phyloP scores from a whole-genome alignment of 2,888 invertebrate genomes.

The Epirrhoe alternata region DNA sequence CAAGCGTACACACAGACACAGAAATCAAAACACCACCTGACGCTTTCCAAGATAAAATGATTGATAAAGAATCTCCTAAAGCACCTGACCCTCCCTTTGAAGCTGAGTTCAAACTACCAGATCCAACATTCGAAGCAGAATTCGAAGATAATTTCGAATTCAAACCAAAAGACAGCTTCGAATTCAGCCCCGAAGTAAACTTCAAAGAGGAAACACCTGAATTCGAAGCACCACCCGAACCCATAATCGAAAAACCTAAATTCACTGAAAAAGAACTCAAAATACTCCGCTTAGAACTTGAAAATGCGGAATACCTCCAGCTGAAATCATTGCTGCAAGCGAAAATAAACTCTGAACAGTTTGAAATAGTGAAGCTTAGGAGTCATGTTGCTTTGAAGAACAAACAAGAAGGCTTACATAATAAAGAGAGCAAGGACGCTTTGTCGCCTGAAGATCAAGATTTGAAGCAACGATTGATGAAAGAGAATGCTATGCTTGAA shows the following conservation, averaged over 20 bases:
- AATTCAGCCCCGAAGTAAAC: slow-evolving; percentile 53
- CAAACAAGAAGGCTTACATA: slow-evolving; percentile 69
- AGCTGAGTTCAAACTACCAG: slow-evolving; percentile 48
- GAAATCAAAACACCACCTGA: slow-evolving; percentile 54
- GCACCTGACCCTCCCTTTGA: slow-evolving; percentile 51
- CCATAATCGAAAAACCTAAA: slow-evolving; percentile 74
- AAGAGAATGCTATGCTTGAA: slow-evolving; percentile 88
- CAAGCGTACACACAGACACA: slow-evolving; percentile 43
- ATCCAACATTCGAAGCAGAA: slow-evolving; percentile 64
- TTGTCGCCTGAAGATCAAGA: slow-evolving; percentile 72
- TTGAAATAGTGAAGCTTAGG: slow-evolving; percentile 88
- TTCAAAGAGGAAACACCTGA: slow-evolving; percentile 51
- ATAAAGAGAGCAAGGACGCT: slow-evolving; percentile 71
- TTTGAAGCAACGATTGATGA: slow-evolving; percentile 73
- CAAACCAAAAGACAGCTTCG: slow-evolving; percentile 49
- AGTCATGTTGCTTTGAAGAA: slow-evolving; percentile 81
- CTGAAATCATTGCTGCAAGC: slow-evolving; percentile 88
- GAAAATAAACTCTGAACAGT: slow-evolving; percentile 89
- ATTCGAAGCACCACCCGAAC: slow-evolving; percentile 56
- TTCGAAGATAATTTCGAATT: slow-evolving; percentile 63
- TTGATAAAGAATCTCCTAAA: slow-evolving; percentile 55
- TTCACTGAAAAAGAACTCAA: slow-evolving; percentile 85
- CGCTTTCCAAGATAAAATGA: slow-evolving; percentile 51
- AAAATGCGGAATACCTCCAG: slow-evolving; percentile 87
- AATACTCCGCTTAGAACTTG: slow-evolving; percentile 86